These are phyloP conservation scores for Spea bombifrons DNA, from an alignment of 2,113 vertebrate species.

Conservation along the genomic window DNA sequence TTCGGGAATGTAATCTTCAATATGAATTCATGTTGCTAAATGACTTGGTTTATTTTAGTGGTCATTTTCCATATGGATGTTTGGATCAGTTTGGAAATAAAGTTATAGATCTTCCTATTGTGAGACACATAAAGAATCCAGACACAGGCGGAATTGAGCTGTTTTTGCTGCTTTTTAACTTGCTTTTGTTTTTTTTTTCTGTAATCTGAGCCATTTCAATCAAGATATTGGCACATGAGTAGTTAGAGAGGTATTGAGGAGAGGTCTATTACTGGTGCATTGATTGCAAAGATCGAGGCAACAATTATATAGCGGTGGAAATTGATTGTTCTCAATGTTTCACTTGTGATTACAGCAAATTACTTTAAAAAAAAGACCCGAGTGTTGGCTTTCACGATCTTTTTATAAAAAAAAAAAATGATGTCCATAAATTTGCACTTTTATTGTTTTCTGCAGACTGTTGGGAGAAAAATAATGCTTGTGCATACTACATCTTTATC, in stretches of 20 bases:
- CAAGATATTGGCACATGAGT: conserved; percentile 31
- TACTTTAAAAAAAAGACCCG: conserved; percentile 3
- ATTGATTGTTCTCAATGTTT: conserved; percentile 37
- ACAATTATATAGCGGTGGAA: conserved; percentile 28
- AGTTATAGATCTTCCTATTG: too few species aligned
- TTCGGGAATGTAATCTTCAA: too few species aligned
- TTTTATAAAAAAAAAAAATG: neutral
- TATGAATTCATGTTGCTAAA: too few species aligned
- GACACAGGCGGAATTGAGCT: neutral
- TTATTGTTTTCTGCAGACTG: neutral
- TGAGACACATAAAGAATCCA: too few species aligned
- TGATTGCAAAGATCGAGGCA: conserved; percentile 36
- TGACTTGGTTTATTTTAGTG: too few species aligned
- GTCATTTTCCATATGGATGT: too few species aligned
- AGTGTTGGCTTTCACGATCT: neutral
- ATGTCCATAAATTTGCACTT: neutral
- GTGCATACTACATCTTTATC: too few species aligned
- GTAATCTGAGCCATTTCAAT: conserved; percentile 24
- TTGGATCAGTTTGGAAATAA: too few species aligned
- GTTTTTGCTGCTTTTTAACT: conserved; percentile 2
- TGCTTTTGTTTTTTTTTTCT: neutral
- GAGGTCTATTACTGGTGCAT: conserved; percentile 15
- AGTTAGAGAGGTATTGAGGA: neutral
- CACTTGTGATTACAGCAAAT: conserved; percentile 24
- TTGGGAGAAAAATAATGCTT: too few species aligned